A percentile compares a stretch with the other conserved stretches of the same genome.
Conservation (phyloP, 2,113 vertebrate species). For the Aspiorhynchus laticeps region DNA sequence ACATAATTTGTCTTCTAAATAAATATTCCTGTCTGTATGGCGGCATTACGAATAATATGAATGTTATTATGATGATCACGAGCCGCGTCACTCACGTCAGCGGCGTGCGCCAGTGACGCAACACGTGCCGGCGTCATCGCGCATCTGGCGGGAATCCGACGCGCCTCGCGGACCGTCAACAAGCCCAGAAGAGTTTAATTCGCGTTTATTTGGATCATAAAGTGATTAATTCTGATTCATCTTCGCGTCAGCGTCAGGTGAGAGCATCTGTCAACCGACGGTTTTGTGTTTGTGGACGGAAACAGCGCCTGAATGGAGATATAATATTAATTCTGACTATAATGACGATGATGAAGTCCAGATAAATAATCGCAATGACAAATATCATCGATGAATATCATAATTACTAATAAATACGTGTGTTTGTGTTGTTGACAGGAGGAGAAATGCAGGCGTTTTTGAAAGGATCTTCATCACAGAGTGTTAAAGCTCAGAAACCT, state of each 20-base stretch:
- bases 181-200: neutral
- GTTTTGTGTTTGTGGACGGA: neutral
- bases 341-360: neutral
- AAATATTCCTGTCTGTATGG: neutral
- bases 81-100: neutral
- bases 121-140: neutral
- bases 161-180: neutral
- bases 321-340: neutral
- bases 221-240: neutral
- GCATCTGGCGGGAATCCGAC: constrained; percentile 52
- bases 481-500: constrained; percentile 81
- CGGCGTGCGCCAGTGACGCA: constrained; percentile 23
- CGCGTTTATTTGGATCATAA: neutral
- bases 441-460: constrained; percentile 91
- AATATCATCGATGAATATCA: neutral
- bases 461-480: constrained; percentile 80
- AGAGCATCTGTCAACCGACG: neutral
- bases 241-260: neutral
- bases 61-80: neutral
- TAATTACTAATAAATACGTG: neutral
- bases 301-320: neutral
- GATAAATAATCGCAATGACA: neutral
- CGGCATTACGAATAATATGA: neutral
- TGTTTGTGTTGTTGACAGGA: constrained; percentile 24
- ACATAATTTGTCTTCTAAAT: neutral